Conservation (phyloP, 64 coral and sea anemone genomes). For the Hydrozoanthus tunicans region DNA sequence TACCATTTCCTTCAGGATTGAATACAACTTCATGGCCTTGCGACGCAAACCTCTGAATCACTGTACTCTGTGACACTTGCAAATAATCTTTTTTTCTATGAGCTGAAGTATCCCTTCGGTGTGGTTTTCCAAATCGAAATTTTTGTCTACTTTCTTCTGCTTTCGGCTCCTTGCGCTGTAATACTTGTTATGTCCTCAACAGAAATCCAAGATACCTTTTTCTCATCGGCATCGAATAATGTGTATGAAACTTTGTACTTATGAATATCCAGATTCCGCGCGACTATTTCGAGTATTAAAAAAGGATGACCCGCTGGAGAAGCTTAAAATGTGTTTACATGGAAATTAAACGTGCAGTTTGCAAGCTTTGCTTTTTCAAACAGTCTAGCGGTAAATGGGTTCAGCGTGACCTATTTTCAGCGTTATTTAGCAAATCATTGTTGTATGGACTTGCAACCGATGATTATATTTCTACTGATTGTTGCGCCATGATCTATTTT, state of each 20-base stretch:
- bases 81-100: neutral
- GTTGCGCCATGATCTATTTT: too few relatives aligned
- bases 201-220: slow-evolving; percentile 14
- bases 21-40: neutral
- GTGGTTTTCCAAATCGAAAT: slow-evolving; percentile 13
- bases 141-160: neutral
- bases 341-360: too few relatives aligned
- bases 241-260: slow-evolving; percentile 51
- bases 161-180: slow-evolving; percentile 24
- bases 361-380: too few relatives aligned
- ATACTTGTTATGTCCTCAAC: slow-evolving; percentile 70
- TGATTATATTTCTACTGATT: too few relatives aligned
- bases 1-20: slow-evolving; percentile 37
- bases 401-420: too few relatives aligned
- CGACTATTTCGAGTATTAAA: neutral
- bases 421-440: too few relatives aligned
- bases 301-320: too few relatives aligned
- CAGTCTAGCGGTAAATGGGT: too few relatives aligned
- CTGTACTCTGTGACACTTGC: neutral
- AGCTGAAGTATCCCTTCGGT: neutral
- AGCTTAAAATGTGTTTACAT: too few relatives aligned
- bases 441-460: too few relatives aligned
- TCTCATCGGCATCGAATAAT: neutral
- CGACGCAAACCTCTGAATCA: neutral
- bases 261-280: slow-evolving; percentile 22